Conservation (phyloP, 2,888 invertebrate genomes). For the Bugula neritina region DNA sequence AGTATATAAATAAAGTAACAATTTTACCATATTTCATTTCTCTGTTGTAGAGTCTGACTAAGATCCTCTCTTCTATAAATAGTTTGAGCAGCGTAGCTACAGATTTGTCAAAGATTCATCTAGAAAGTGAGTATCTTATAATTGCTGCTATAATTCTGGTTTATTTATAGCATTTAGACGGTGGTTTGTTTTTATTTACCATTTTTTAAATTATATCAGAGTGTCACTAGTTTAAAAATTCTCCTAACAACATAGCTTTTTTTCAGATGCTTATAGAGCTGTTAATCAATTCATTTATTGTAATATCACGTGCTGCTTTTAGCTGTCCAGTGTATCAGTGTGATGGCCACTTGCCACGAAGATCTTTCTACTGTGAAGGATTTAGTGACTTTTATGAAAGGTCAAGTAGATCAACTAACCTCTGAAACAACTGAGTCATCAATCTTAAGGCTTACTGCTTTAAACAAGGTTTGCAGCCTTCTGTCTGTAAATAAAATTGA, state of each 20-base stretch:
- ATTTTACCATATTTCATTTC: too few relatives aligned
- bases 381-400: not conserved
- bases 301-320: not conserved
- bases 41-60: not conserved
- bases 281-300: not conserved
- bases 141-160: too few relatives aligned
- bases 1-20: too few relatives aligned
- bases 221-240: too few relatives aligned
- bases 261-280: too few relatives aligned
- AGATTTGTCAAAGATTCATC: not conserved
- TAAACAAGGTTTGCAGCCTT: conserved; percentile 1
- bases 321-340: not conserved
- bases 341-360: not conserved
- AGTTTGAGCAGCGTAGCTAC: not conserved
- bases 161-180: too few relatives aligned
- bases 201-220: too few relatives aligned
- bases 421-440: not conserved
- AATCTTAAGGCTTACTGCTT: not conserved
- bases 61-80: not conserved
- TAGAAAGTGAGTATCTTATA: not conserved
- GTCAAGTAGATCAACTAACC: not conserved
- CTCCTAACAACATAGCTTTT: too few relatives aligned
- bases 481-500: too few relatives aligned
- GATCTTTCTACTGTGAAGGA: not conserved
- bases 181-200: too few relatives aligned